Evolutionary conservation across 2,113 vertebrate species (phyloP).

Genomic region (Ceyx melanurus): DNA sequence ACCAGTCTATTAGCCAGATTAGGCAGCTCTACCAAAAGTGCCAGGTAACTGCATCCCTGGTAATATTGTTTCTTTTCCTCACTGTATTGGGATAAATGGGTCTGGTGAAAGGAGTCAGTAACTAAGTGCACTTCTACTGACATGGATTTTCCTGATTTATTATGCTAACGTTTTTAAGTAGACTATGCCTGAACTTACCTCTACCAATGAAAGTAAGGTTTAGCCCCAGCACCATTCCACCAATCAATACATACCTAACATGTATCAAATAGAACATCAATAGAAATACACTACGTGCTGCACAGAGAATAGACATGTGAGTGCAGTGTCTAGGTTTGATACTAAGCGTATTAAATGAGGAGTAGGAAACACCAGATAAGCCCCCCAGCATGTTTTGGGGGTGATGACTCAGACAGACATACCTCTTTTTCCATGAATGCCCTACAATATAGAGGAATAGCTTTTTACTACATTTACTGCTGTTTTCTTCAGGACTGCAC

Average conservation of each 20-base stretch:
- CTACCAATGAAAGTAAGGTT: not conserved
- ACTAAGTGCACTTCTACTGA: not conserved
- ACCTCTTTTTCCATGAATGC: not conserved
- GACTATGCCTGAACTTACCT: not conserved
- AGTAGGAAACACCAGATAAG: not conserved
- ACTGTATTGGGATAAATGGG: not conserved
- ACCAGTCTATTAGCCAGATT: not conserved
- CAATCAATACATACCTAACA: not conserved
- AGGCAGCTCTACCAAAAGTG: not conserved
- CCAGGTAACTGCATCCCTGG: not conserved
- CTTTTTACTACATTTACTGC: not conserved
- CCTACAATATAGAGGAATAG: not conserved
- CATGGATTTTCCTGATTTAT: not conserved
- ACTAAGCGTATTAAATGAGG: not conserved
- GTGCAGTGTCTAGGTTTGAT: not conserved
- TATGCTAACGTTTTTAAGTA: not conserved
- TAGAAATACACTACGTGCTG: not conserved
- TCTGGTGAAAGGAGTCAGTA: not conserved
- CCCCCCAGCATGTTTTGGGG: not conserved
- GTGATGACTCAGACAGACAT: not conserved
- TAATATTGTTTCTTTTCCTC: not conserved
- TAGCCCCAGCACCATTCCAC: not conserved
- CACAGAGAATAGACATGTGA: not conserved
- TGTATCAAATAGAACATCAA: not conserved
- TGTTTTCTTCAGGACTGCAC: not conserved